phyloP scores from a whole-genome alignment of 1,140 invertebrate species.

The Adoxophyes honmai region DNA sequence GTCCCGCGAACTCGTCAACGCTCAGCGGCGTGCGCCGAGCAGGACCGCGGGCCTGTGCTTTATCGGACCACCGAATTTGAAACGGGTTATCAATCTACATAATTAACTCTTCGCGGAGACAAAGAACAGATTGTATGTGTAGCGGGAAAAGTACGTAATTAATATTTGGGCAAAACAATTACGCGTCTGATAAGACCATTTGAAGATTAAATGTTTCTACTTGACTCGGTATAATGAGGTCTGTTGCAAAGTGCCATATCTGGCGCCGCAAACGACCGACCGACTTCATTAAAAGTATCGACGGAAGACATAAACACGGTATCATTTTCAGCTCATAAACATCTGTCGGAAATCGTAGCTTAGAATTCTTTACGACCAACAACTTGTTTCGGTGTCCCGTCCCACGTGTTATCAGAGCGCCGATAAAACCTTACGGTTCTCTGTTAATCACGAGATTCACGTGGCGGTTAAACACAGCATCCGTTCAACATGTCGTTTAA shows the following conservation, averaged over 20 bases:
- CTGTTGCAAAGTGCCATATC: not conserved
- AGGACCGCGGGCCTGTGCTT: not conserved
- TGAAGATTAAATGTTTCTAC: not conserved
- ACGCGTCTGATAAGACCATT: conserved; percentile 1
- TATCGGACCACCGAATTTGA: conserved; percentile 9
- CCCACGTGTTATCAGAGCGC: conserved; percentile 33
- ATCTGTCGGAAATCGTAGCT: conserved; percentile 36
- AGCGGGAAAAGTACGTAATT: conserved; percentile 1
- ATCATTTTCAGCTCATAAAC: conserved; percentile 26
- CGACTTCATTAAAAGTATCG: conserved; percentile 28
- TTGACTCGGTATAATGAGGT: conserved; percentile 16
- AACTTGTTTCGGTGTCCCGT: conserved; percentile 21
- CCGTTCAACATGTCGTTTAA: conserved; percentile 9
- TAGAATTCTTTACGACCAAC: conserved; percentile 38
- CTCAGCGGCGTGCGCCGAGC: too few species aligned
- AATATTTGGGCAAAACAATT: conserved; percentile 9
- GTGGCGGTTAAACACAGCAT: conserved; percentile 28
- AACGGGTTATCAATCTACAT: conserved; percentile 6
- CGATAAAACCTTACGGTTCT: conserved; percentile 42
- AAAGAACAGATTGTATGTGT: conserved; percentile 3
- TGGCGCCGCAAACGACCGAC: not conserved
- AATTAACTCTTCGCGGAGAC: conserved; percentile 4
- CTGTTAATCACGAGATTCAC: conserved; percentile 47
- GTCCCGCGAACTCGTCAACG: conserved; percentile 33
- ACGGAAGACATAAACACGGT: conserved; percentile 28